Evolutionary conservation across 2,113 vertebrate species (phyloP).

Genomic region (Azemiops feae): DNA sequence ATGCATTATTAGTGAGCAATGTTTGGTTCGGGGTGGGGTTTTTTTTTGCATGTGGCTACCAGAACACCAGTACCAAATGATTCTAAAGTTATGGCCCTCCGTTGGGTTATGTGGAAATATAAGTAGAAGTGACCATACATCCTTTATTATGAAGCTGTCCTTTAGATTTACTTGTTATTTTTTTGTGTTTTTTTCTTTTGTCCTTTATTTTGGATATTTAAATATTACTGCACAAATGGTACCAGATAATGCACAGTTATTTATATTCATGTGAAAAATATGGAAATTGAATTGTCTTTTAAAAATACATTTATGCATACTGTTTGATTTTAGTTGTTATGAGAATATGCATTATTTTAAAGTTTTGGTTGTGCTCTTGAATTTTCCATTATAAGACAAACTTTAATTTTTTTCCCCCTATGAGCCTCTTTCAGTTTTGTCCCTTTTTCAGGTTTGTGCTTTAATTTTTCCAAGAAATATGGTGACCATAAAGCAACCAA

Average conservation of each 20-base stretch:
- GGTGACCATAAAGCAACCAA: not conserved
- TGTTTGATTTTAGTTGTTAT: not conserved
- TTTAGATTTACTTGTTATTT: not conserved
- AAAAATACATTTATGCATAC: not conserved
- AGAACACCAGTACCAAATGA: not conserved
- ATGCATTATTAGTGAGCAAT: not conserved
- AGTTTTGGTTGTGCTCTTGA: not conserved
- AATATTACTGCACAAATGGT: not conserved
- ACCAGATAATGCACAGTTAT: not conserved
- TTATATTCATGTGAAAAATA: not conserved
- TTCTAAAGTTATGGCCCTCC: not conserved
- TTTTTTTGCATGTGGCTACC: not conserved
- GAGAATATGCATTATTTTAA: not conserved
- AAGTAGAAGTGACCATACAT: not conserved
- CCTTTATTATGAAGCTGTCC: not conserved
- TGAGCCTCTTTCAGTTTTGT: not conserved
- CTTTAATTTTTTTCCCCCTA: too few species aligned
- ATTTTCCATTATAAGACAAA: not conserved
- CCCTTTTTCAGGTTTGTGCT: not conserved
- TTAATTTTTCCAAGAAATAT: not conserved
- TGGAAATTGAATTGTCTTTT: not conserved
- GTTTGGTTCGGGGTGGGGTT: not conserved
- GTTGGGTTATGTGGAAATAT: not conserved
- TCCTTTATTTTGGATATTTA: not conserved
- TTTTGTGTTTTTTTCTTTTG: not conserved